Conservation (phyloP, 2,797 vertebrate genomes). For the Mus minutoides region DNA sequence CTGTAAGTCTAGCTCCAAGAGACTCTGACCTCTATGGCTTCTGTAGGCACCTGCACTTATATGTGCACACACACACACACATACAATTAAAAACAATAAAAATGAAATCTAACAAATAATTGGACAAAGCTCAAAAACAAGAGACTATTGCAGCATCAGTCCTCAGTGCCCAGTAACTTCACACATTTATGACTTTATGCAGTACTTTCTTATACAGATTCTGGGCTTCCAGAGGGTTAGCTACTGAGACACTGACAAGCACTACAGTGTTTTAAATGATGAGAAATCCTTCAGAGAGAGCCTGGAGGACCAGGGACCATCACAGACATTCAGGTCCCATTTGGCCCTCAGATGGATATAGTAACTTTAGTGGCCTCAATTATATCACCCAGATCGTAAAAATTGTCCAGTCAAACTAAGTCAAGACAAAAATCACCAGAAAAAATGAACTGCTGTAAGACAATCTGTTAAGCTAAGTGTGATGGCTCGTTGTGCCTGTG, state of each 20-base stretch:
- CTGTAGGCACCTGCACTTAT: background rate
- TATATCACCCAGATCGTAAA: background rate
- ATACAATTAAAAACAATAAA: background rate
- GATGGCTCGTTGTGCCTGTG: background rate
- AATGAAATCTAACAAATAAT: background rate
- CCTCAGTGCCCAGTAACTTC: background rate
- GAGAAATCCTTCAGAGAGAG: background rate
- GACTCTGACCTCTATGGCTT: background rate
- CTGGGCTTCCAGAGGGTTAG: constrained; percentile 18
- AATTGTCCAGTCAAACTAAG: background rate
- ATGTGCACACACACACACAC: background rate
- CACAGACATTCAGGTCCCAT: background rate
- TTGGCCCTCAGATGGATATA: background rate
- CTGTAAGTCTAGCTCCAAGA: background rate
- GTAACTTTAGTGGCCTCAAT: background rate
- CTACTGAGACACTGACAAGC: background rate
- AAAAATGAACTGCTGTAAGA: background rate
- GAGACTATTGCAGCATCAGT: background rate
- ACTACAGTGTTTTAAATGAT: constrained; percentile 17
- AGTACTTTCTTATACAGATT: background rate
- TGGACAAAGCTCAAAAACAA: background rate
- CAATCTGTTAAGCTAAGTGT: background rate
- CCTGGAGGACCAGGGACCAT: background rate
- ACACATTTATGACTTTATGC: background rate
- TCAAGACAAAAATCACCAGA: constrained; percentile 5